A percentile compares a stretch with the other conserved stretches of the same genome.
phyloP scores from a whole-genome alignment of 2,797 vertebrate genomes.

The Siniperca scherzeri region DNA sequence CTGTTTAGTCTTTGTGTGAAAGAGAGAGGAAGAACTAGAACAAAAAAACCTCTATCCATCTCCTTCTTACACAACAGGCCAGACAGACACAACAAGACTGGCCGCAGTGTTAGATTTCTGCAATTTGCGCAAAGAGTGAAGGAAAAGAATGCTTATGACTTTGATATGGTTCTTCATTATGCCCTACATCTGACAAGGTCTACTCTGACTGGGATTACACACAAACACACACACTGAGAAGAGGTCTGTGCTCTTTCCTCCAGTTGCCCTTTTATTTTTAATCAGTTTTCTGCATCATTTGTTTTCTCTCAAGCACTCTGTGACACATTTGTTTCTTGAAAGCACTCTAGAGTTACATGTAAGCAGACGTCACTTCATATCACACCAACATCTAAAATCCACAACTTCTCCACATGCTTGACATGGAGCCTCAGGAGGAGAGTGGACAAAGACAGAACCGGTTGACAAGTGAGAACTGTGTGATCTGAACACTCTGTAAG shows the following conservation, averaged over 20 bases:
- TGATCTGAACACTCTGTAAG: not conserved
- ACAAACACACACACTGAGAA: conserved; percentile 1
- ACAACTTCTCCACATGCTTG: not conserved
- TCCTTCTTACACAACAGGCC: conserved; percentile 39
- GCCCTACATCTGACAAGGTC: conserved; percentile 25
- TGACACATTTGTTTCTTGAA: conserved; percentile 18
- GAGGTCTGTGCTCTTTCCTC: not conserved
- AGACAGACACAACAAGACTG: conserved; percentile 41
- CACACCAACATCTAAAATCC: conserved; percentile 17
- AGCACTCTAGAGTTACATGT: conserved; percentile 14
- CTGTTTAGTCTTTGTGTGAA: conserved; percentile 29
- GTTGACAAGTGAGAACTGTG: conserved; percentile 24
- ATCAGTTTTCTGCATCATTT: conserved; percentile 23
- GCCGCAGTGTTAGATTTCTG: conserved; percentile 42
- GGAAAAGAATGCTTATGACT: conserved; percentile 18
- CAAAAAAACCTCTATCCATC: conserved; percentile 15
- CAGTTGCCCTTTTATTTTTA: not conserved
- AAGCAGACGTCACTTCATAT: not conserved
- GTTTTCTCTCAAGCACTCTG: conserved; percentile 1
- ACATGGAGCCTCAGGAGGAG: not conserved
- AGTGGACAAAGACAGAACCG: not conserved
- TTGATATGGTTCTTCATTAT: conserved; percentile 59
- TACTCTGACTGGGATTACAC: conserved; percentile 21
- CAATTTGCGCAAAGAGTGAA: conserved; percentile 16
- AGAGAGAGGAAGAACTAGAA: conserved; percentile 5